Base-by-base conservation (phyloP, 2,888 invertebrate species). In the Uloborus plumipes region DNA sequence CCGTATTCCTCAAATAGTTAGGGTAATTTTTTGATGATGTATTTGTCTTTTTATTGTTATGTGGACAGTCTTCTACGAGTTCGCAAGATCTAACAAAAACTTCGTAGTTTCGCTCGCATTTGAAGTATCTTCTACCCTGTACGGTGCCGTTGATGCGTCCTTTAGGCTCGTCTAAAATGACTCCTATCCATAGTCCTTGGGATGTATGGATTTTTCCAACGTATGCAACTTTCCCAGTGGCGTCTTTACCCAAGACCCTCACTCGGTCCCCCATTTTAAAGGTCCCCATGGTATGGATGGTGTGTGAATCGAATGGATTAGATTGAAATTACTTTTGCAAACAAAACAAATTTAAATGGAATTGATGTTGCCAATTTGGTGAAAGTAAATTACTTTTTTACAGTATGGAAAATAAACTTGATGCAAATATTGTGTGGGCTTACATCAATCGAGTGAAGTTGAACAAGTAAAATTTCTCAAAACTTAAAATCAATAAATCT, bases 91-190 rank as follows among this genome's bases (percentile, higher is more conserved):
- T 53, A 14, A 74, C 70, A 22, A 81, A 81, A 20, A 81, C 39
- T 13, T 74, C 80, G 16, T 64, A 69, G 15, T 75, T 70, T 18
- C 53, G 47, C 0, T 58, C 22, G 18, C 80, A 81, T 22, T 70
- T 74, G 51, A 81, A 81, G 51, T 81, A 81, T 9, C 69, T 55
- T 6, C 69, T 47, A 2, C 74, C 74, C 11, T 55, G 74, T 22
- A 62, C 59, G 26, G 16, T 70, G 4, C 80, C 74, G 15, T 74
- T 81, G 51, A 74, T 69, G 58, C 73, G 55, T n/a, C 80, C 74
- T 14, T 64, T 70, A 0, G 80, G 64, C 3, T 81, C 74, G 14
- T 78, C 78, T 18, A 78, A 47, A 22, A 39, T 47, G 3, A 78
- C 31, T 20, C 78, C 78, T 50, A 71, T 22, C 65, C 78, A 78